Percentiles rank a stretch among this genome's conserved stretches.
Evolutionary conservation across 2,113 vertebrate genomes (phyloP).

Genomic region (Malurus melanocephalus): DNA sequence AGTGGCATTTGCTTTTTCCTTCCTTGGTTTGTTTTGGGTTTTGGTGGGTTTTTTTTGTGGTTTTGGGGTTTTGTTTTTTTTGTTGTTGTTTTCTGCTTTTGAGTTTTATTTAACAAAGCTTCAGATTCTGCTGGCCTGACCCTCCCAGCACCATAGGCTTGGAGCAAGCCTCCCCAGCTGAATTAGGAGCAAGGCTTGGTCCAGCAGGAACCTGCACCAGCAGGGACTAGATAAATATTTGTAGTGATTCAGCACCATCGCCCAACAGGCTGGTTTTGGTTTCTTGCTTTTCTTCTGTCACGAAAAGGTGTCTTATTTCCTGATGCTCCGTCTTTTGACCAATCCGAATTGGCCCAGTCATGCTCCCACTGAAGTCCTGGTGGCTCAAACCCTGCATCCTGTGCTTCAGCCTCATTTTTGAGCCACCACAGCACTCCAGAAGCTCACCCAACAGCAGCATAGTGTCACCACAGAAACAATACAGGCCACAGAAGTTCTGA

Average conservation of each 20-base stretch:
- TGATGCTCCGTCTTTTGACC: background rate
- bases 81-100: background rate
- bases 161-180: background rate
- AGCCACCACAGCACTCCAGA: background rate
- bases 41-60: background rate
- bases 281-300: background rate
- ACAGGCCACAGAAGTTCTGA: conserved; percentile 27
- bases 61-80: background rate
- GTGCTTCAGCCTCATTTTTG: background rate
- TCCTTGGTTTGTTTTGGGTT: background rate
- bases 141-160: background rate
- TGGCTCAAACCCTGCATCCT: background rate
- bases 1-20: background rate
- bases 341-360: background rate
- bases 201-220: background rate
- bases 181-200: background rate
- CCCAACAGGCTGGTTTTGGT: background rate
- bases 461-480: conserved; percentile 36
- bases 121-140: background rate
- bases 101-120: background rate
- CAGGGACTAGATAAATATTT: background rate
- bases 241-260: background rate
- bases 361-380: background rate
- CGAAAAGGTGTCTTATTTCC: background rate
- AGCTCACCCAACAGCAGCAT: background rate